Evolutionary conservation across 1,140 invertebrate species (phyloP), one percentile per base, ranked within the genome.

Genomic region (Helicoverpa armigera): DNA sequence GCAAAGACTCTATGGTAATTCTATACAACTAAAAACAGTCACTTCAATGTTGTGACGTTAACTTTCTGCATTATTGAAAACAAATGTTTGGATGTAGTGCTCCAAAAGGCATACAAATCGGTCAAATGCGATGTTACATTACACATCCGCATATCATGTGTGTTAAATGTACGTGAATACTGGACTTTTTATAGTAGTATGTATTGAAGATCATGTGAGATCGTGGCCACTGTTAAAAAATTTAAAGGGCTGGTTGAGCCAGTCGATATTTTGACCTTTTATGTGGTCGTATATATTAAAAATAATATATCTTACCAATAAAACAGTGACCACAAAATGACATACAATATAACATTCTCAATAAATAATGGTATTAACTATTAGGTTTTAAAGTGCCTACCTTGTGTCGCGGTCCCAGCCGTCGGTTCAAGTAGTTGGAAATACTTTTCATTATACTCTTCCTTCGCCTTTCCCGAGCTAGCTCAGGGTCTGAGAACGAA

Each of bases 391-490:
- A 75, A 35, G 67, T 63, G 85, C 86, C 89, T 92, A 93, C 93
- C 93, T 94, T 94, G 14, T 92, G 88, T 54, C 89, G 89, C 74
- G 91, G 90, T 88, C 91, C 91, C 56, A 93, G 88, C 48, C 91
- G 90, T 63, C 92, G 87, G 83, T 94, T 95, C 85, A 98, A 98
- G 88, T 98, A 97, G 90, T 97, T 97, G 2, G 97, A 97, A 60
- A 98, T 96, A 63, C 97, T 97, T 95, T 98, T 98, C 83, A 98
- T 98, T 56, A 98, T 97, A 90, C 97, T 98, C 88, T 97, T 97
- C 60, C 97, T 95, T 79, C 97, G 95, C n/a, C 92, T 91, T 29
- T 94, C 92, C 75, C 94, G 91, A 11, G 94, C 90, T 53, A 97
- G 88, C 91, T 96, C 96, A 5, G 96, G 96, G 92, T 97, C 96